Percentiles rank a stretch among this genome's conserved stretches.
Conservation (phyloP, 2,888 invertebrate genomes). For the Steromphala cineraria region DNA sequence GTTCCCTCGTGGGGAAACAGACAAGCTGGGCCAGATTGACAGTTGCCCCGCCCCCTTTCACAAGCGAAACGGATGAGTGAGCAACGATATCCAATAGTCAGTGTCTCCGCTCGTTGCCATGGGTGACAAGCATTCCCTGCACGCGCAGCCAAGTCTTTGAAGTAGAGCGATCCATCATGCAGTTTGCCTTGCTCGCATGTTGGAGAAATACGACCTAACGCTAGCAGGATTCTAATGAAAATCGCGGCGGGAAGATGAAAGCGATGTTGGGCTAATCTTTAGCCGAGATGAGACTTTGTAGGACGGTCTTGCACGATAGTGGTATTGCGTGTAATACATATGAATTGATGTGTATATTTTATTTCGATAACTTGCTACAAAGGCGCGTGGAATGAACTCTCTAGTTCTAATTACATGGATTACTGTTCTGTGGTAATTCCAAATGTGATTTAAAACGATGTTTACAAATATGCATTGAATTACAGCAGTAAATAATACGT, state of each 20-base stretch:
- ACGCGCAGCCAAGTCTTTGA: conserved; percentile 12
- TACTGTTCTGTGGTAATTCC: too few relatives aligned
- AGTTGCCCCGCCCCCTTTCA: conserved; percentile 17
- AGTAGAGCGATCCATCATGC: conserved; percentile 9
- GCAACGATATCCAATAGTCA: conserved; percentile 19
- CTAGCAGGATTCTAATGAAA: neutral
- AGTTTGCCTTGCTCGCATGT: neutral
- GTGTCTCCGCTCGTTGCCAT: conserved; percentile 15
- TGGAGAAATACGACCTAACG: neutral
- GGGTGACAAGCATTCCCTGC: conserved; percentile 17
- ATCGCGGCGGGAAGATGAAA: neutral
- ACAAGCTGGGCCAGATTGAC: conserved; percentile 8
- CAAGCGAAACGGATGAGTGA: conserved; percentile 18
- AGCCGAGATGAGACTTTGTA: too few relatives aligned
- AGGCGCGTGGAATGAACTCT: too few relatives aligned
- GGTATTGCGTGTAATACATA: too few relatives aligned
- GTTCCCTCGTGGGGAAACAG: neutral
- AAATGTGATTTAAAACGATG: too few relatives aligned
- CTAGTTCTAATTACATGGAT: too few relatives aligned
- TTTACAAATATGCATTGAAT: too few relatives aligned
- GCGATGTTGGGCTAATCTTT: neutral
- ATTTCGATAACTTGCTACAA: too few relatives aligned
- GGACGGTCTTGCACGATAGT: too few relatives aligned
- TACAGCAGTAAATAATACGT: too few relatives aligned
- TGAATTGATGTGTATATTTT: too few relatives aligned